Percentiles rank a stretch among this genome's conserved stretches.
Conservation (phyloP, 2,113 vertebrate species). For the Eurypyga helias region DNA sequence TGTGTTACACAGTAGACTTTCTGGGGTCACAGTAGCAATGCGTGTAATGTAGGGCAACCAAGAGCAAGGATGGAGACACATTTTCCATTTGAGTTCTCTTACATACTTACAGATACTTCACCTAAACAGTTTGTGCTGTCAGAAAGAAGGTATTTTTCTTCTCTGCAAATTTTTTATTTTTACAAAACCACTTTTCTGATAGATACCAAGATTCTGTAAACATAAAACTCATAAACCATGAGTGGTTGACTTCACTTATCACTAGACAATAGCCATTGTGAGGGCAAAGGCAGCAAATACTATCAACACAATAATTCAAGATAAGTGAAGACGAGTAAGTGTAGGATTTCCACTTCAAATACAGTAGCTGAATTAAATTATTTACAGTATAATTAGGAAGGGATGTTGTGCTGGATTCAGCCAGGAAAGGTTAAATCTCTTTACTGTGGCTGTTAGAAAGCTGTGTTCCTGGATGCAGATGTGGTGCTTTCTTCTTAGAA, state of each 20-base stretch:
- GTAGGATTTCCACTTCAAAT: background rate
- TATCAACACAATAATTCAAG: background rate
- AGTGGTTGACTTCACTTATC: background rate
- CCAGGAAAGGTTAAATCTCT: no score
- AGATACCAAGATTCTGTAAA: background rate
- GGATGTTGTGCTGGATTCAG: background rate
- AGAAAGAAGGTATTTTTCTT: background rate
- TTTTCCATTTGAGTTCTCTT: background rate
- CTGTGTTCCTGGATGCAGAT: no score
- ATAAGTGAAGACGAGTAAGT: background rate
- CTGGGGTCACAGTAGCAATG: background rate
- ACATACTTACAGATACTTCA: background rate
- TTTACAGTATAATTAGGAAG: background rate
- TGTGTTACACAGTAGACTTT: fast-evolving
- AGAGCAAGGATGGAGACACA: background rate
- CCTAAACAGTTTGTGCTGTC: background rate
- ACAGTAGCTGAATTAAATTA: background rate
- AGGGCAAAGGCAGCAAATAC: background rate
- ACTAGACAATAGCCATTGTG: background rate
- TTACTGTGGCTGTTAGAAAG: no score
- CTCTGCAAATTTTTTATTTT: background rate
- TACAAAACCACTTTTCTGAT: background rate
- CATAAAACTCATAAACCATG: background rate
- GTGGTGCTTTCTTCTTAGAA: background rate
- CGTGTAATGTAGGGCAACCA: fast-evolving